A percentile compares a stretch with the other conserved stretches of the same genome.
These are phyloP conservation scores for Petrocephalus microphthalmus DNA, from an alignment of 2,113 vertebrate genomes.

Conservation along the genomic window DNA sequence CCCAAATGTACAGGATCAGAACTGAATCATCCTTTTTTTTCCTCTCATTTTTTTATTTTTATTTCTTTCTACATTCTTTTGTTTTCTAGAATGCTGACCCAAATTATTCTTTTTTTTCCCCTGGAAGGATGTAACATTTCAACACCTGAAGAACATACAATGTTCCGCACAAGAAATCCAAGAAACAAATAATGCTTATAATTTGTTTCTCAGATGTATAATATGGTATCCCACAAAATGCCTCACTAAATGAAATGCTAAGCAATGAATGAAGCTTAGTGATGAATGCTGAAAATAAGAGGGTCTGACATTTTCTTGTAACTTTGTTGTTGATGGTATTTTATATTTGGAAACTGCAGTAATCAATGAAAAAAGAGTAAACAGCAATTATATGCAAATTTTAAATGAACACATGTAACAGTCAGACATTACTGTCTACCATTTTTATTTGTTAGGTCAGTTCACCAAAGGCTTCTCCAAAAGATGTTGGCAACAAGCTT, in stretches of 20 bases:
- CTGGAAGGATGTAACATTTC: background rate
- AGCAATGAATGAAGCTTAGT: background rate
- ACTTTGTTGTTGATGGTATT: background rate
- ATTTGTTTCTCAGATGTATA: background rate
- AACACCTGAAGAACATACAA: background rate
- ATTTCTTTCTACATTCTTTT: background rate
- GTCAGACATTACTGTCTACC: background rate
- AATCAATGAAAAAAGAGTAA: background rate
- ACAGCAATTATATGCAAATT: background rate
- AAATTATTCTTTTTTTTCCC: background rate
- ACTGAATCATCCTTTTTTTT: background rate
- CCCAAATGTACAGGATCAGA: background rate
- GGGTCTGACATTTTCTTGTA: background rate
- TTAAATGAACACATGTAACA: background rate
- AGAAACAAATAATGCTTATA: background rate
- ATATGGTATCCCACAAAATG: background rate
- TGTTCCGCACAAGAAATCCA: background rate
- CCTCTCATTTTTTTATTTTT: background rate
- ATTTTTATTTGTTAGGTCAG: background rate
- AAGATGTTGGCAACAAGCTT: background rate
- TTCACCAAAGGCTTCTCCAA: background rate
- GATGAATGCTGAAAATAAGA: background rate
- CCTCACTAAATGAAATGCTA: background rate
- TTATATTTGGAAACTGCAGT: background rate
- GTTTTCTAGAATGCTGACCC: background rate